Evolutionary conservation across 2,797 vertebrate genomes (phyloP).

Genomic region (Hippocampus kuda): DNA sequence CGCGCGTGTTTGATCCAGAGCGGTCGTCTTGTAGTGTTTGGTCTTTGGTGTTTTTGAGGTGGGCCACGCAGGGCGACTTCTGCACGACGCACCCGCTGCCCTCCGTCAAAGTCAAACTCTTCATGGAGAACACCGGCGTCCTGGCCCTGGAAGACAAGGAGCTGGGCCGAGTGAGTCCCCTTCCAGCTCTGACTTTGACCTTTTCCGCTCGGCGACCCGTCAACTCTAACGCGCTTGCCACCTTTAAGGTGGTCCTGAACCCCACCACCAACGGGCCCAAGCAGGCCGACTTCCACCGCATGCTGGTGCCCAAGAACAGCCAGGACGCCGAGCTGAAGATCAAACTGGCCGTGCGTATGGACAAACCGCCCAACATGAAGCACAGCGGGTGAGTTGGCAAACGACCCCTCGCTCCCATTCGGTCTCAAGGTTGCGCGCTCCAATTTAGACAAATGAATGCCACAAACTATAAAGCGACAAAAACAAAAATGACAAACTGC

Average conservation of each 20-base stretch:
- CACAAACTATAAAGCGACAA: no score
- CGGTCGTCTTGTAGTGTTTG: no score
- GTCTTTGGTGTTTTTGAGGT: slow-evolving; percentile 60
- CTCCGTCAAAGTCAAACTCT: slow-evolving; percentile 95
- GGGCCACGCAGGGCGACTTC: slow-evolving; percentile 98
- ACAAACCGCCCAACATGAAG: slow-evolving; percentile 96
- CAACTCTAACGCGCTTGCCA: not conserved
- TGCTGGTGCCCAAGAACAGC: slow-evolving; percentile 88
- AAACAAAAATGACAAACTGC: no score
- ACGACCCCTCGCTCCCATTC: no score
- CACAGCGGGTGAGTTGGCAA: slow-evolving; percentile 78
- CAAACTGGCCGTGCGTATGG: slow-evolving; percentile 89
- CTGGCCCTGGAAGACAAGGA: slow-evolving; percentile 94
- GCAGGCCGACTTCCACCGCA: slow-evolving; percentile 82
- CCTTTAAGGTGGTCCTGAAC: slow-evolving; percentile 78
- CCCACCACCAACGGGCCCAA: slow-evolving; percentile 89
- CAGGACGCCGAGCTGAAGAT: slow-evolving; percentile 89
- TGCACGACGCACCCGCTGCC: slow-evolving; percentile 88
- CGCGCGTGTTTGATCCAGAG: no score
- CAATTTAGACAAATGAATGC: no score
- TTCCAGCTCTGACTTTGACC: no score
- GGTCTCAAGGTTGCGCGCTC: no score
- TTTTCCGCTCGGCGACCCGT: no score
- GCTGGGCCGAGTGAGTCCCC: slow-evolving; percentile 76
- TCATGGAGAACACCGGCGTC: slow-evolving; percentile 87